Evolutionary conservation across 2,113 vertebrate species (phyloP).

Genomic region (Dissostichus mawsoni): DNA sequence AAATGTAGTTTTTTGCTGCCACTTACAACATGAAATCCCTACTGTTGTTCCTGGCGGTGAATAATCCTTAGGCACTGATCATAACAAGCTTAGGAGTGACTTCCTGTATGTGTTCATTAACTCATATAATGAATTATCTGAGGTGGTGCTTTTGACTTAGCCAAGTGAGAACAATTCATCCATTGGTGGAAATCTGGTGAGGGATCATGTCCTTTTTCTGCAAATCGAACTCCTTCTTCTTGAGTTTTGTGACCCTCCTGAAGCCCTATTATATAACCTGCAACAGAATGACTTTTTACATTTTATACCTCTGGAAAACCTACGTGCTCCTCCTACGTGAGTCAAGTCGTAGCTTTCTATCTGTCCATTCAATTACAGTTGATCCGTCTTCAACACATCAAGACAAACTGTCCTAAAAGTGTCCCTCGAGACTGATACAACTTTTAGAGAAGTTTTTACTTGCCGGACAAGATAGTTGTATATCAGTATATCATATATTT

Average conservation of each 20-base stretch:
- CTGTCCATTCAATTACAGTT: neutral
- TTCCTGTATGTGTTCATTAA: neutral
- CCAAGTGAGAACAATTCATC: neutral
- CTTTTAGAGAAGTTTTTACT: neutral
- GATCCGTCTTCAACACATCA: no score
- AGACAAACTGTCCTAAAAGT: neutral
- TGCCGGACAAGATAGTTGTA: neutral
- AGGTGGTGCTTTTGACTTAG: neutral
- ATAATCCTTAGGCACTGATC: neutral
- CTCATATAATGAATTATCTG: neutral
- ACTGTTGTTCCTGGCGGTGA: no score
- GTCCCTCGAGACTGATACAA: conserved; percentile 17
- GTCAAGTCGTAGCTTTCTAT: neutral
- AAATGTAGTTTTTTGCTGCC: no score
- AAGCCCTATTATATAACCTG: no score
- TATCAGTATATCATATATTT: neutral
- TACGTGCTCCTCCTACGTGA: no score
- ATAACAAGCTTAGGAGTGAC: neutral
- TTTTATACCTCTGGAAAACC: no score
- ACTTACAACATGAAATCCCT: no score
- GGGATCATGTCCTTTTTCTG: neutral
- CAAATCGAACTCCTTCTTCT: neutral
- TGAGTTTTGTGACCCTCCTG: neutral
- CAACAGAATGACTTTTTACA: no score
- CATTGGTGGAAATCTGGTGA: neutral